Conservation (phyloP, 2,797 vertebrate species). For the Pampus argenteus region DNA sequence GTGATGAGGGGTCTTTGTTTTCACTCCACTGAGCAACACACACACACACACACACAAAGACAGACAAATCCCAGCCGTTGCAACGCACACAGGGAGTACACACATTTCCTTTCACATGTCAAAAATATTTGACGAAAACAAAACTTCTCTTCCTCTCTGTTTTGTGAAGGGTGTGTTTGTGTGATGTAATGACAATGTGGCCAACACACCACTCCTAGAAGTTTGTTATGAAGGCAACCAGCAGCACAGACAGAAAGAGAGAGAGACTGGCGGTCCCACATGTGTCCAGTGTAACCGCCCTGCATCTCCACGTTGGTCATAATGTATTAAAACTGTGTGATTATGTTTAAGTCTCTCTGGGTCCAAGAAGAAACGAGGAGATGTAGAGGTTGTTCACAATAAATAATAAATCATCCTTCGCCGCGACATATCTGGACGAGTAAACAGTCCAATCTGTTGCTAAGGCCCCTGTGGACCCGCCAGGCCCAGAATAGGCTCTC, state of each 20-base stretch:
- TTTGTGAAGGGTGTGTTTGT: slow-evolving; percentile 19
- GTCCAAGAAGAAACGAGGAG: background rate
- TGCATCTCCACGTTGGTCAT: background rate
- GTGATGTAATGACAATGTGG: slow-evolving; percentile 20
- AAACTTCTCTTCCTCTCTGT: slow-evolving; percentile 10
- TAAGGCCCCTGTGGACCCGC: slow-evolving; percentile 73
- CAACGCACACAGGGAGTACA: slow-evolving; percentile 26
- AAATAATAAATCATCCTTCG: slow-evolving; percentile 71
- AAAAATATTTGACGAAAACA: slow-evolving; percentile 43
- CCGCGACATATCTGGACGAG: slow-evolving; percentile 60
- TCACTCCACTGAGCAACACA: slow-evolving; percentile 46
- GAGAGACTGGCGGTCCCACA: background rate
- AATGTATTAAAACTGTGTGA: slow-evolving; percentile 2
- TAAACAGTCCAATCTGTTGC: slow-evolving; percentile 85
- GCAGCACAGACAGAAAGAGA: background rate
- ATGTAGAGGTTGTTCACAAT: slow-evolving; percentile 53
- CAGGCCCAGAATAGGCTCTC: slow-evolving; percentile 83
- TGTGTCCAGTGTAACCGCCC: background rate
- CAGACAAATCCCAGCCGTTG: too few species aligned
- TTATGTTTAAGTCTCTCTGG: background rate
- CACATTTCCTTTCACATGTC: slow-evolving; percentile 55
- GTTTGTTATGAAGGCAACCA: slow-evolving; percentile 4
- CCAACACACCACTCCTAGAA: slow-evolving; percentile 27
- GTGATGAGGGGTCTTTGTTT: slow-evolving; percentile 66
- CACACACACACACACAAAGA: slow-evolving; percentile 14